Percentiles rank a stretch among this genome's conserved stretches.
Conservation (phyloP, 1,140 invertebrate genomes). For the Lethrus apterus region DNA sequence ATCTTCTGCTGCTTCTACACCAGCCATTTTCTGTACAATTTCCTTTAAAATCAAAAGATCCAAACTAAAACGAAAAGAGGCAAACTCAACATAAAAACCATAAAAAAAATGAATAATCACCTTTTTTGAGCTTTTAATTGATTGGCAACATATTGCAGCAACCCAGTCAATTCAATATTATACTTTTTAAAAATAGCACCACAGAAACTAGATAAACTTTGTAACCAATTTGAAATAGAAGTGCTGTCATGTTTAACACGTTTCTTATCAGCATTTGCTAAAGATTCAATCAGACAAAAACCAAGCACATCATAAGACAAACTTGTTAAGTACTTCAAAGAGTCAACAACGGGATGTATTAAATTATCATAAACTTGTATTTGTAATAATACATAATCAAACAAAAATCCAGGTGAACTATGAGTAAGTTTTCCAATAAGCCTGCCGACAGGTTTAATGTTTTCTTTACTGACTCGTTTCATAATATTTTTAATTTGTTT, state of each 20-base stretch:
- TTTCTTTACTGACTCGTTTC: constrained; percentile 98
- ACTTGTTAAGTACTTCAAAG: constrained; percentile 91
- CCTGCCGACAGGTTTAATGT: constrained; percentile 92
- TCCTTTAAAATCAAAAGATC: constrained; percentile 95
- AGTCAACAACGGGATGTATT: constrained; percentile 94
- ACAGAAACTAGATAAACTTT: constrained; percentile 89
- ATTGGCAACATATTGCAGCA: constrained; percentile 96
- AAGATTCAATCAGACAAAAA: constrained; percentile 90
- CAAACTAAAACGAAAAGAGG: constrained; percentile 54
- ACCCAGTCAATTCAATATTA: constrained; percentile 87
- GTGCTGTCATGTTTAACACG: constrained; percentile 84
- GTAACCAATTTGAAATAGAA: constrained; percentile 91
- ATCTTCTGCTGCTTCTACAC: constrained; percentile 94
- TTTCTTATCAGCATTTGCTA: constrained; percentile 68
- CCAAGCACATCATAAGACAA: constrained; percentile 95
- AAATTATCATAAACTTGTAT: constrained; percentile 99
- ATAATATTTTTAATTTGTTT: constrained; percentile 94
- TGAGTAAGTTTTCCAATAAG: constrained; percentile 96
- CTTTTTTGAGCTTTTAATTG: constrained; percentile 94
- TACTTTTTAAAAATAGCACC: constrained; percentile 97
- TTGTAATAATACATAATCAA: constrained; percentile 91
- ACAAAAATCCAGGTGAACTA: constrained; percentile 88
- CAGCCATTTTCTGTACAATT: constrained; percentile 98
- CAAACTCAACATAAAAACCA: not conserved
- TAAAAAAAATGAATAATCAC: constrained; percentile 42